Conservation (phyloP, 2,113 vertebrate species). For the Caloenas nicobarica region DNA sequence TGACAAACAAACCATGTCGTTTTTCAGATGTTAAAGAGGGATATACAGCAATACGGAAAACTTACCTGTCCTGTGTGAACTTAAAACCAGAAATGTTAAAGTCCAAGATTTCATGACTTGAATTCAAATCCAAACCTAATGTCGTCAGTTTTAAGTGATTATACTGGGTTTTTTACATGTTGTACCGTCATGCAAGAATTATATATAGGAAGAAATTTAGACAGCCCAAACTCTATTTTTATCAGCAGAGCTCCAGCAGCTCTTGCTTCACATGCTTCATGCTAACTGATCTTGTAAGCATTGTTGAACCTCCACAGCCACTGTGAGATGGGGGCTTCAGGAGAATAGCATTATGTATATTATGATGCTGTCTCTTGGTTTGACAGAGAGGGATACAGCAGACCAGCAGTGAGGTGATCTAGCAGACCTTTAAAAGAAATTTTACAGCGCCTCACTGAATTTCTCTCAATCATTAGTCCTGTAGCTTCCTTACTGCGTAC, state of each 20-base stretch:
- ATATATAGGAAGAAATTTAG: not conserved
- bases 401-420: not conserved
- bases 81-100: not conserved
- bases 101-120: not conserved
- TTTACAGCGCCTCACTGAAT: not conserved
- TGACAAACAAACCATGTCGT: not conserved
- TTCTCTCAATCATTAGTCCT: not conserved
- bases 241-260: not conserved
- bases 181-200: not conserved
- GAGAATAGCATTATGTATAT: not conserved
- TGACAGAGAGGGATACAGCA: not conserved
- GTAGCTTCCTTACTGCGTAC: not conserved
- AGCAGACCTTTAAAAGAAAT: not conserved
- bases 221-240: not conserved
- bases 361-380: not conserved
- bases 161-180: not conserved
- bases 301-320: not conserved
- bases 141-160: not conserved
- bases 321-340: not conserved
- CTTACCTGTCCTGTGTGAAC: not conserved
- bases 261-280: not conserved
- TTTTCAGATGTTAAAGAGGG: not conserved
- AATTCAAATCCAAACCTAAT: not conserved
- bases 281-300: not conserved
- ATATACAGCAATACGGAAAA: not conserved